Evolutionary conservation across 2,888 invertebrate species (phyloP), one percentile per base, ranked within the genome.

Genomic region (Magallana nippona): DNA sequence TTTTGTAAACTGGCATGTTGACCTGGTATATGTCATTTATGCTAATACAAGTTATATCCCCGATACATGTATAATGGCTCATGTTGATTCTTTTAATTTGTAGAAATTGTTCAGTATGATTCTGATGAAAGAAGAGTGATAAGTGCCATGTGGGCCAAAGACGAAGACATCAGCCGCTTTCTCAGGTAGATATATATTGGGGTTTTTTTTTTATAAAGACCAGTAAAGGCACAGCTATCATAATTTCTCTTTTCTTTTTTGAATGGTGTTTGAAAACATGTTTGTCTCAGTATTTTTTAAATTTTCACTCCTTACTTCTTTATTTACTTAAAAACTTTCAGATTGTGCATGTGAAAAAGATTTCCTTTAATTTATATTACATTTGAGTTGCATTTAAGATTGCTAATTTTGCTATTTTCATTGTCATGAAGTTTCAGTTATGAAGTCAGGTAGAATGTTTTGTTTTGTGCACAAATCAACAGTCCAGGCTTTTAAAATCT

Each of bases 81-180:
- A 44, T 44, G 44, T 44, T 5, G 44, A 44, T 44, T 8, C 44
- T 60, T 60, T 80, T 32, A 8, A 22, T 27, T 57, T 55, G 56
- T 17, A 92, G 96, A 96, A 78, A 96, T 97, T 86, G 97, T 97
- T 0, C 97, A 97, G 92, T 96, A 96, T 0, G 97, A 97, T 90
- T 95, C 96, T 0, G 97, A 97, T 92, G 97, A 97, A 91, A 96
- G 96, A 89, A 95, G 96, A 86, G 96, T 97, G 85, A 97, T 97
- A 89, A 97, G 97, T 91, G 97, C 97, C 0, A 96, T 96, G 15
- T 98, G 98, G 98, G 95, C 98, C 0, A 97, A 97, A 89, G 98
- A 99, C 94, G 98, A 98, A 91, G 98, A 99, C 93, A 98, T 99
- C 86, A 98, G 97, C 92, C 95, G 98, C 82, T 97, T 98, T 94